Base-by-base conservation (phyloP, 2,888 invertebrate genomes). In the Coelinius sp. region DNA sequence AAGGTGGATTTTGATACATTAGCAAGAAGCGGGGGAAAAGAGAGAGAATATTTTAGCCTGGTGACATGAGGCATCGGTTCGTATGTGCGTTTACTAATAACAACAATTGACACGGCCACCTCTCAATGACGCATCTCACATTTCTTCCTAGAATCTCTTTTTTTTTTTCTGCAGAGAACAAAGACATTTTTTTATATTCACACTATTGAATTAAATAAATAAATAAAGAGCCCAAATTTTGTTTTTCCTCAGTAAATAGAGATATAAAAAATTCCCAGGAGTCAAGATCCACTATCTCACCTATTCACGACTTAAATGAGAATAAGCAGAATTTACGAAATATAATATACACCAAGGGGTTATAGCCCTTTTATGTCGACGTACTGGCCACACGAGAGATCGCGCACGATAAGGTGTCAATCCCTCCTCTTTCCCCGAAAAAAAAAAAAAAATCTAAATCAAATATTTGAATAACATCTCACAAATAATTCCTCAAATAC, bases 341-440 rank as follows among this genome's bases (percentile, higher is more conserved):
- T 81, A 64, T 74, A 82, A 85, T 81, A 82, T 79, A n/a, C 77
- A 74, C 77, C 66, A 24, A 71, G 78, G 77, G 84, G 84, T 85
- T 83, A 84, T 82, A 81, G 84, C 79, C 83, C 84, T 78, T 35
- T 14, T 41, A 65, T 65, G 65, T 59, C 20, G 52, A 52, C 65
- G 64, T 52, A 64, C 66, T 31, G 63, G 24, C n/a, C n/a, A n/a
- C 46, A 53, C 53, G 35, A 12, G 78, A 78, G 81, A 79, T 77
- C 78, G 75, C 73, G 73, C 69, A 69, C 76, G 80, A 83, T 83
- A 83, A 81, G 76, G 70, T 78, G 74, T 74, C 82, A 81, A n/a
- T n/a, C 35, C 35, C 8, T 8, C 35, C 35, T 1, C 35, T 8
- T 10, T 8, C 35, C 5, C n/a, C 22, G 24, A 49, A 52, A 52